Base-by-base conservation (phyloP, 2,113 vertebrate species). In the Tauraco erythrolophus region DNA sequence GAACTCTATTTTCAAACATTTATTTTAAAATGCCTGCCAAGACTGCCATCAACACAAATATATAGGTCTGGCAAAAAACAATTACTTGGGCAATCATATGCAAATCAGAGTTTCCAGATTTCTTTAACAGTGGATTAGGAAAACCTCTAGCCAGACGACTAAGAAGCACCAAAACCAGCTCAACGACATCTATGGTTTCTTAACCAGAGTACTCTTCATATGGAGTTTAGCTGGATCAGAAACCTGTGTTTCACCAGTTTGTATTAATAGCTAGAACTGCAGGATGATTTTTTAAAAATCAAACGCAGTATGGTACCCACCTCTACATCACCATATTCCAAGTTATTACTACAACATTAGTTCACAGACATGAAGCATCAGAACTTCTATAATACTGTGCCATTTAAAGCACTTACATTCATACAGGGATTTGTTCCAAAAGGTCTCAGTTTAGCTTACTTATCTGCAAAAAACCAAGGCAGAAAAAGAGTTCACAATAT, bases 151-250 rank as follows among this genome's bases (percentile, higher is more conserved):
- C 19, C 37, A 92, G 37, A 37, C 7, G 57, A 60, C 33, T 33
- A 51, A 71, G 30, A 89, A 81, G 45, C 41, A 93, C 19, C 39
- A 78, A 84, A 60, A 61, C 8, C 46, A 35, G 54, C 33, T 57
- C 16, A 33, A 5, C 4, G 4, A 10, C 14, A 50, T n/a, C n/a
- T 58, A 16, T 0, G 0, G 19, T 14, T 93, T 69, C 64, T 74
- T 66, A 81, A 14, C 27, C 37, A 69, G 31, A 56, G 41, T 24
- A 56, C 9, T 25, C 57, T 28, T 64, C 41, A 53, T 24, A 41
- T 19, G n/a, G 76, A 84, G 35, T 62, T 54, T 50, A 84, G 61
- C 4, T 12, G 7, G 19, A 88, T 70, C 39, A 72, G 43, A 65
- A 39, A 69, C n/a, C 3, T 23, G 19, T 30, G 10, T 66, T 78